Percentiles rank a stretch among this genome's conserved stretches.
These are phyloP conservation scores for Aspidoscelis tigris DNA, from an alignment of 2,113 vertebrate genomes.

Conservation along the genomic window DNA sequence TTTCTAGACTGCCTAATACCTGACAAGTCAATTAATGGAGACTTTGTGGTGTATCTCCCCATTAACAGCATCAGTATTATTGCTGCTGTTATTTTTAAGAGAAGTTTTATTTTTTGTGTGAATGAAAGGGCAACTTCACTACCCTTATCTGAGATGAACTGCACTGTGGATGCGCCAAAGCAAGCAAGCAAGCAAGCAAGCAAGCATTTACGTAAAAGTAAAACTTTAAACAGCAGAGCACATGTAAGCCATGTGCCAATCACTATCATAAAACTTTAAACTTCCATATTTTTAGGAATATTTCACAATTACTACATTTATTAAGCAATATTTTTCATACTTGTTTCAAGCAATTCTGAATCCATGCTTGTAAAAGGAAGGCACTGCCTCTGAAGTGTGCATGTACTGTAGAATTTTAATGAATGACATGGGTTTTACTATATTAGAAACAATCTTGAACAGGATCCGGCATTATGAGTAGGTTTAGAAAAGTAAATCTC, in stretches of 20 bases:
- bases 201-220: background rate
- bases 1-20: slow-evolving; percentile 57
- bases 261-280: background rate
- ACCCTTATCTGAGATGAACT: background rate
- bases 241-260: background rate
- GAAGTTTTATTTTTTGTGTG: background rate
- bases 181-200: too few species aligned
- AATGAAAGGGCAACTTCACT: background rate
- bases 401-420: background rate
- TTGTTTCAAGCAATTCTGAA: background rate
- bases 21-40: slow-evolving; percentile 51
- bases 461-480: too few species aligned
- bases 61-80: background rate
- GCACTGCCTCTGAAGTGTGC: too few species aligned
- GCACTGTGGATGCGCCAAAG: background rate
- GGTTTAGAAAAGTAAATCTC: too few species aligned
- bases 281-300: background rate
- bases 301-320: background rate
- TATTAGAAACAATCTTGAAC: too few species aligned
- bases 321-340: background rate
- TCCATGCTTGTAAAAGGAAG: background rate
- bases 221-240: background rate
- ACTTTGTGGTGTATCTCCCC: slow-evolving; percentile 32
- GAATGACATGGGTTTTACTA: background rate
- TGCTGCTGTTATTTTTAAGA: background rate